These are phyloP conservation scores for Marasmarcha lunaedactyla DNA, from an alignment of 2,888 invertebrate species.

Conservation along the genomic window DNA sequence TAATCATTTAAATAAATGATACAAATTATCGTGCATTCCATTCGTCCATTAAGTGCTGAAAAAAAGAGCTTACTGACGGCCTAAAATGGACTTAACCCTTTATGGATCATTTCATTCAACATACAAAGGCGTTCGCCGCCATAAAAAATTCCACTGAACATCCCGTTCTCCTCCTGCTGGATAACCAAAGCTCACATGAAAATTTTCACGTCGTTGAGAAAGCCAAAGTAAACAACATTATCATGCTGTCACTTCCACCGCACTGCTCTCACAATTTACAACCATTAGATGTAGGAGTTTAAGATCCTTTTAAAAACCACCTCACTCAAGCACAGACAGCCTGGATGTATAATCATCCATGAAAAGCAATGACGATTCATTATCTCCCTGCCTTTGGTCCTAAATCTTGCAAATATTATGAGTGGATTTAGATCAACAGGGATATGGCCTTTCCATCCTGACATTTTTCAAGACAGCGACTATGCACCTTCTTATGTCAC, in stretches of 20 bases:
- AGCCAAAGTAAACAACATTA: constrained; percentile 12
- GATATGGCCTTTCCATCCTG: background rate
- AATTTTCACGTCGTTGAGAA: constrained; percentile 12
- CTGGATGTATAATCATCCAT: constrained; percentile 12
- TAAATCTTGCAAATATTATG: constrained; percentile 4
- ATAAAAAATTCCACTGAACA: constrained; percentile 7
- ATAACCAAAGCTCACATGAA: constrained; percentile 14
- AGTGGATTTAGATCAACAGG: constrained; percentile 2
- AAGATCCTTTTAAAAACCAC: constrained; percentile 16
- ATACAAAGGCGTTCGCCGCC: constrained; percentile 12
- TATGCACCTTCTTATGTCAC: constrained; percentile 3
- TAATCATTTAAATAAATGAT: too few species aligned
- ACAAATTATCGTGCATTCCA: too few species aligned
- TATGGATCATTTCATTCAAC: constrained; percentile 15
- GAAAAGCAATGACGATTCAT: constrained; percentile 15
- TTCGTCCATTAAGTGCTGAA: too few species aligned
- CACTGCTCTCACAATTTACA: constrained; percentile 13
- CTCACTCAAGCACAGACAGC: constrained; percentile 3
- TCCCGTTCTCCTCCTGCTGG: constrained; percentile 16
- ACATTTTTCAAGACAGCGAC: constrained; percentile 1
- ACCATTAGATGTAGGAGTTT: constrained; percentile 15
- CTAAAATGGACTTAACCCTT: too few species aligned
- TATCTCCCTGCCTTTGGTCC: constrained; percentile 13
- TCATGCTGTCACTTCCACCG: constrained; percentile 12
- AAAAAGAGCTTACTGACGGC: too few species aligned